Evolutionary conservation across 2,888 invertebrate species (phyloP).

Genomic region (Eremobia ochroleuca): DNA sequence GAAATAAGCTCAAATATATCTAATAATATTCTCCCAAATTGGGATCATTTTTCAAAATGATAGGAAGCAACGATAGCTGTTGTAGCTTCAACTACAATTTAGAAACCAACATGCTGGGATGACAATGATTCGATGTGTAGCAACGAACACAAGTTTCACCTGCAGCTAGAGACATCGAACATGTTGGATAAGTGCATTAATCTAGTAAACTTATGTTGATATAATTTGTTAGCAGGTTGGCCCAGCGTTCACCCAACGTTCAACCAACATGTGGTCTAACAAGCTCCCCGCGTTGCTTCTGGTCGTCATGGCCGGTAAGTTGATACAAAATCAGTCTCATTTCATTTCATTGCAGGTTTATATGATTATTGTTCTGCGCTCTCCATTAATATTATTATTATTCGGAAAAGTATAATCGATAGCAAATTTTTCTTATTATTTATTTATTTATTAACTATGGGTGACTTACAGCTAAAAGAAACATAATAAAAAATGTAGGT

Average conservation of each 20-base stretch:
- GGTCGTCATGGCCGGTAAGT: conserved; percentile 67
- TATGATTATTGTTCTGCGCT: background rate
- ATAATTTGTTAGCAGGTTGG: conserved; percentile 51
- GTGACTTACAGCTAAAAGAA: too few species aligned
- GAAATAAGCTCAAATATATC: background rate
- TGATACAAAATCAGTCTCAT: background rate
- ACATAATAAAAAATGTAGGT: too few species aligned
- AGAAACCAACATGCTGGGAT: background rate
- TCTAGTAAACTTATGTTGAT: conserved; percentile 7
- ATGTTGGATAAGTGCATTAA: background rate
- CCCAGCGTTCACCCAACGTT: conserved; percentile 22
- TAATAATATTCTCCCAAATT: background rate
- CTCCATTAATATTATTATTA: background rate
- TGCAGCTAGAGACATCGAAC: background rate
- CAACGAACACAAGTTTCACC: background rate
- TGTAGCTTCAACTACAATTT: background rate
- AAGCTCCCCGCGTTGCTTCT: conserved; percentile 58
- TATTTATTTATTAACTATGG: too few species aligned
- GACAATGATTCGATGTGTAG: background rate
- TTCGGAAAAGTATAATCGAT: background rate
- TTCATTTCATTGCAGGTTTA: background rate
- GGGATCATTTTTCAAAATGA: background rate
- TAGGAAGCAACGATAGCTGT: too few species aligned
- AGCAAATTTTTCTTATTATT: background rate
- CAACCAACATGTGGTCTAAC: conserved; percentile 34